Base-by-base conservation (phyloP, 37 sponge, comb jelly and placozoan species). In the Spongilla lacustris region DNA sequence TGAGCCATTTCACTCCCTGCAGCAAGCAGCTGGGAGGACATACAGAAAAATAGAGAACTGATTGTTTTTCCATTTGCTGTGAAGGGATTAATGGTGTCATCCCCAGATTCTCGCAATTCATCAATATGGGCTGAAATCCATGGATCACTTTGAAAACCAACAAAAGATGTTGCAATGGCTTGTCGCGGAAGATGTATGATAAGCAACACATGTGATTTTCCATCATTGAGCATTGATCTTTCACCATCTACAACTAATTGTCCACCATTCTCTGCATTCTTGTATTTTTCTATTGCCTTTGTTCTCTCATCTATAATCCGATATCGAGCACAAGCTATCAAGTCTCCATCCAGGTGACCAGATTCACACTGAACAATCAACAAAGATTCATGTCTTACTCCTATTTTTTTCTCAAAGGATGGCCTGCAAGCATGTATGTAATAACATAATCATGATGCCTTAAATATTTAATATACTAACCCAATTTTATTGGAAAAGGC, bases 301-400 rank as follows among this genome's bases (percentile, higher is more conserved):
- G 28, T 67, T 70, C 78, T 46, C 22, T 87, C 87, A 67, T 94
- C 95, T 75, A 85, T 82, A 41, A 92, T 74, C 4, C 89, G 87
- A 71, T 94, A 85, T 31, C 97, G 78, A 30, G 97, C 97, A 88
- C 97, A 97, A n/a, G 97, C 95, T 67, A 97, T 87, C 27, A 97
- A 91, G 46, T 97, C 92, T 67, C 76, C 84, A 89, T 92, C 84
- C 19, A 88, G 70, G 50, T 94, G 89, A 33, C 97, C 97, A 50
- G 88, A 87, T 48, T 92, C 95, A 88, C 97, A 97, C 70, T 94
- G 97, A 21, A 96, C 86, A 12, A 96, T 71, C 0, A 94, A 68
- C 6, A 94, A 28, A 2, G 50, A 69, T 24, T 83, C 84, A n/a
- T 41, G 22, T 46, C 26, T 35, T 46, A 37, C 36, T 14, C 58